Evolutionary conservation across 64 coral and sea anemone species (phyloP), one percentile per base, ranked within the genome.

Genomic region (Actinia equina): DNA sequence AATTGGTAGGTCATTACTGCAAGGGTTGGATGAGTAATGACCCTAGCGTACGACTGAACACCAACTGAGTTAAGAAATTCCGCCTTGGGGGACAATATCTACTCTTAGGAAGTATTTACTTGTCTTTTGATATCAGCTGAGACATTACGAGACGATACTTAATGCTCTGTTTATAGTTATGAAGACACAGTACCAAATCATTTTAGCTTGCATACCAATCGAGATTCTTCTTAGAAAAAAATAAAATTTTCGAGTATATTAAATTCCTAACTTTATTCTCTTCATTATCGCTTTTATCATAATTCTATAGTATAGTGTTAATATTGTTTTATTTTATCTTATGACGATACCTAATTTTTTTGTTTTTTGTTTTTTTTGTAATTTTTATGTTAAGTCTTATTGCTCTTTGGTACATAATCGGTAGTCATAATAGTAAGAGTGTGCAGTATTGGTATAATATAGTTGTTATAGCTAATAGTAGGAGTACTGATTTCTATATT

Each of bases 71-170:
- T 74, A 37, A 74, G 41, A 27, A 74, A 74, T 37, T 74, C 27
- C 69, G 25, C 25, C 69, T 41, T 74, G 25, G 55, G 65, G 69
- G 69, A 42, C 69, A 74, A 74, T 74, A 74, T 74, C 25, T 41
- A 26, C 69, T 27, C 69, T 27, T 74, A 74, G 69, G 69, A 74
- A 74, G 69, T 74, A 74, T n/a, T 74, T 74, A 74, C 69, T 74
- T 74, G 69, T 74, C 69, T 71, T 74, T 26, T 25, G 26, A 74
- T 74, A 74, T 42, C 23, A 74, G 12, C 7, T 30, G 69, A 30
- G 69, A 74, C 69, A 30, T 74, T 74, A 18, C 15, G 62, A 74
- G 25, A 30, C 25, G 69, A 74, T 74, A 74, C 41, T 65, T 65
- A n/a, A 23, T 23, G 15, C n/a, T 23, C 22, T 65, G 62, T 25